Evolutionary conservation across 2,888 invertebrate genomes (phyloP).

Genomic region (Ichneumoninae sp.): DNA sequence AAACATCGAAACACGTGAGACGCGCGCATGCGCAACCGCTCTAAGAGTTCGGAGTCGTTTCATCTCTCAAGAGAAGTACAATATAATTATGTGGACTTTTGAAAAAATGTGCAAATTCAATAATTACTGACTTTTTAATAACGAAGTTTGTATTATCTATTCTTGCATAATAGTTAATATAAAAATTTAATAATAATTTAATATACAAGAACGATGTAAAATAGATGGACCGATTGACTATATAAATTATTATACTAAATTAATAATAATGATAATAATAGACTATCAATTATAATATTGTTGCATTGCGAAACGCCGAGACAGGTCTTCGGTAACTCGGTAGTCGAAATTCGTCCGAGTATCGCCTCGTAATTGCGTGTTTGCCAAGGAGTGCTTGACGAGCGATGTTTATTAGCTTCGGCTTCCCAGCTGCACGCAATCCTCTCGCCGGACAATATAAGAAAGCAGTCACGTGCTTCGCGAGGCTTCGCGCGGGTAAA

Average conservation of each 20-base stretch:
- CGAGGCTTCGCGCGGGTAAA: not conserved
- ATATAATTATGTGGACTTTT: not conserved
- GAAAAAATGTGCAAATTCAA: too few relatives aligned
- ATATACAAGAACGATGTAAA: too few relatives aligned
- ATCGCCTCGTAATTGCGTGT: slow-evolving; percentile 71
- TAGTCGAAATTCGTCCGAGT: not conserved
- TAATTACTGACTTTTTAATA: too few relatives aligned
- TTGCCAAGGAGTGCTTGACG: slow-evolving; percentile 71
- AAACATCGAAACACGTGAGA: slow-evolving; percentile 48
- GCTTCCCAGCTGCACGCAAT: slow-evolving; percentile 63
- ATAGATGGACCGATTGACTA: too few relatives aligned
- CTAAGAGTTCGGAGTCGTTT: slow-evolving; percentile 41
- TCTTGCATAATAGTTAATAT: too few relatives aligned
- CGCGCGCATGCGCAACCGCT: slow-evolving; percentile 31
- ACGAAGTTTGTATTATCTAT: too few relatives aligned
- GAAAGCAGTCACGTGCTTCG: slow-evolving; percentile 8
- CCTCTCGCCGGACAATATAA: slow-evolving; percentile 4
- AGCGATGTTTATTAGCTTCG: slow-evolving; percentile 79
- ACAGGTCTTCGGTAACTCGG: not conserved
- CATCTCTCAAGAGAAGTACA: too few relatives aligned
- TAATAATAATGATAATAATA: too few relatives aligned
- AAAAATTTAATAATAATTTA: too few relatives aligned
- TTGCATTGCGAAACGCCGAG: too few relatives aligned
- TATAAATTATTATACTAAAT: too few relatives aligned
- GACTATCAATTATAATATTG: too few relatives aligned